These are phyloP conservation scores for Pachyramphus minor DNA, from an alignment of 2,113 vertebrate species.

Conservation along the genomic window DNA sequence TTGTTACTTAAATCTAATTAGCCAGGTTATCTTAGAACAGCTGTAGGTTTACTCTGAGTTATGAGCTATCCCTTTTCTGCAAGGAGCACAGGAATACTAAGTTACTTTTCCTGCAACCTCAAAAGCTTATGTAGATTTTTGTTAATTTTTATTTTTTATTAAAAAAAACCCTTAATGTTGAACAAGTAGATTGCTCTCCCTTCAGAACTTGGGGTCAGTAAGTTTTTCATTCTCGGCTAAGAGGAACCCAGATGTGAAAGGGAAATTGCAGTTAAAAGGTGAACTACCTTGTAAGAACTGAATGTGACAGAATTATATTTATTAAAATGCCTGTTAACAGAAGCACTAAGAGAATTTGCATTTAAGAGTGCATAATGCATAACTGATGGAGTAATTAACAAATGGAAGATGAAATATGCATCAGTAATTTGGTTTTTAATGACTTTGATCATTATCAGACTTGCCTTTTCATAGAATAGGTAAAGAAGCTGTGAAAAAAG, in stretches of 20 bases:
- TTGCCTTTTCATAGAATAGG: not conserved
- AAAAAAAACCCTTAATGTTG: not conserved
- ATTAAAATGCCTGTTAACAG: conserved; percentile 7
- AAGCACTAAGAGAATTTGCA: not conserved
- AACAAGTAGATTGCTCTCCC: not conserved
- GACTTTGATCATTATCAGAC: not conserved
- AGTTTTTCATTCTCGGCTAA: not conserved
- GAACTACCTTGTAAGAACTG: not conserved
- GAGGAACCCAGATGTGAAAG: not conserved
- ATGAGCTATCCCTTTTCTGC: not conserved
- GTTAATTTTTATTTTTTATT: not conserved
- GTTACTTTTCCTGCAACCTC: not conserved
- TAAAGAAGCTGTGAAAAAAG: conserved; percentile 31
- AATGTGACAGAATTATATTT: not conserved
- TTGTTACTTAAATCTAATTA: not conserved
- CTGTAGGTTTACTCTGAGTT: not conserved
- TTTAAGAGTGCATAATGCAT: not conserved
- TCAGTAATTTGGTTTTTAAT: conserved; percentile 2
- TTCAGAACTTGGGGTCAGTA: not conserved
- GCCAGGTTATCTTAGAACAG: not conserved
- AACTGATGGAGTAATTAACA: conserved; percentile 26
- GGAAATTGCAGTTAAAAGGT: not conserved
- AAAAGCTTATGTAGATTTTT: not conserved
- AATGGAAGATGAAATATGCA: not conserved
- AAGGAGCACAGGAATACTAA: not conserved